Percentiles rank a stretch among this genome's conserved stretches.
phyloP scores from a whole-genome alignment of 2,888 invertebrate species.

The Eubasilissa splendida region DNA sequence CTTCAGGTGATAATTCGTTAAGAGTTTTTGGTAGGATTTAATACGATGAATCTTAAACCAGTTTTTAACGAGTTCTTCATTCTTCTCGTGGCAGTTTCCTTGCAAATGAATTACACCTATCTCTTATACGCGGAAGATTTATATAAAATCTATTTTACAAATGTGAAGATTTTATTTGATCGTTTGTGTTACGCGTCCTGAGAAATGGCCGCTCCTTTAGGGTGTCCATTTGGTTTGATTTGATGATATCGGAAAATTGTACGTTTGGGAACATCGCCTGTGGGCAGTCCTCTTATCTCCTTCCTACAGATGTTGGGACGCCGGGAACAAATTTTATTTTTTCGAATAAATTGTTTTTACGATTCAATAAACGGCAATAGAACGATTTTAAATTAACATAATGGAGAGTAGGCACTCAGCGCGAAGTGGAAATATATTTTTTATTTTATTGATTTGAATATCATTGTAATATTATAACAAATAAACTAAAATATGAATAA shows the following conservation, averaged over 20 bases:
- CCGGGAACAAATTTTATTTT: slow-evolving; percentile 26
- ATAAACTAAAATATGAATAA: too few species aligned
- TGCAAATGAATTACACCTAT: too few species aligned
- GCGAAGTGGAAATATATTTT: too few species aligned
- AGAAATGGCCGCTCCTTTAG: background rate
- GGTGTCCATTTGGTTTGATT: slow-evolving; percentile 35
- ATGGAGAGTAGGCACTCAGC: background rate
- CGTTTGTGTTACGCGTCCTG: background rate
- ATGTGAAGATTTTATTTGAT: background rate
- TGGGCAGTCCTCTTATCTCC: slow-evolving; percentile 23
- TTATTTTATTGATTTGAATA: too few species aligned
- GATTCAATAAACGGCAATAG: slow-evolving; percentile 33
- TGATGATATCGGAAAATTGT: slow-evolving; percentile 33
- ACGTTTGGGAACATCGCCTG: slow-evolving; percentile 5
- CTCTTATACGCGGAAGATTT: too few species aligned
- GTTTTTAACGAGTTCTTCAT: too few species aligned
- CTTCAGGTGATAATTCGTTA: too few species aligned
- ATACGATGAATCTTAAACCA: too few species aligned
- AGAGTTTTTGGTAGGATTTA: too few species aligned
- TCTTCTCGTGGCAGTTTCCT: too few species aligned
- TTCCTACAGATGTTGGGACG: slow-evolving; percentile 28
- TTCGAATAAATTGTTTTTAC: slow-evolving; percentile 38
- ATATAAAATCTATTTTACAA: too few species aligned
- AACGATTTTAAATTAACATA: slow-evolving; percentile 30
- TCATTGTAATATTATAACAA: too few species aligned